Evolutionary conservation across 1,140 invertebrate species (phyloP), one percentile per base, ranked within the genome.

Genomic region (Achatina immaculata): DNA sequence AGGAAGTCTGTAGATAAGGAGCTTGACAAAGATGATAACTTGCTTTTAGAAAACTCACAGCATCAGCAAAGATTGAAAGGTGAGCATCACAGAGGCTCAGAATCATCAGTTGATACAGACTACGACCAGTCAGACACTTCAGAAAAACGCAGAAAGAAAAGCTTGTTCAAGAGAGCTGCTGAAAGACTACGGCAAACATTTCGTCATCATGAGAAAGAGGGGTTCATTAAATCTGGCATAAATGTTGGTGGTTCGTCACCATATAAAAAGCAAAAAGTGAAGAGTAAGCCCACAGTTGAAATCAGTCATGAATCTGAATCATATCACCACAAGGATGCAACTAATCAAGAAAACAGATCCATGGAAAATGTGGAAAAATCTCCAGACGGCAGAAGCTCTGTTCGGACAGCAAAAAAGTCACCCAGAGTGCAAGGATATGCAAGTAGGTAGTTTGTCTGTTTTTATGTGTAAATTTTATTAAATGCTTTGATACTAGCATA

Each of bases 101-200:
- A 31, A 11, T 78, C 68, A 0, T 78, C 77, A 0, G 55, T 66
- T n/a, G 86, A 86, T 40, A 82, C 68, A 45, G 73, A 66, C 34
- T 65, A 83, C 28, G 78, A 85, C 9, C 80, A 81, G 19, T 42
- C 74, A 36, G 28, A 66, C n/a, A 58, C 55, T 1, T 28, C 80
- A 31, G 68, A 43, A 19, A 65, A 77, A 11, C 68, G 85, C 16
- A 82, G 81, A 58, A 88, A 88, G 81, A 88, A 88, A 81, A 84
- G 82, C 4, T 48, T 83, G 11, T 83, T 86, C 55, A 84, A 81
- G 74, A 48, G 82, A 58, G 75, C 84, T 14, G 85, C 81, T 48
- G 85, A 86, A 81, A 80, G 86, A 72, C 40, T 88, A 9, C 62
- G 73, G 7, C 83, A 80, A 21, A 78, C 81, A 36, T 82, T 85